These are phyloP conservation scores for Gymnocephalus cernua DNA, from an alignment of 2,113 vertebrate genomes.

Conservation along the genomic window DNA sequence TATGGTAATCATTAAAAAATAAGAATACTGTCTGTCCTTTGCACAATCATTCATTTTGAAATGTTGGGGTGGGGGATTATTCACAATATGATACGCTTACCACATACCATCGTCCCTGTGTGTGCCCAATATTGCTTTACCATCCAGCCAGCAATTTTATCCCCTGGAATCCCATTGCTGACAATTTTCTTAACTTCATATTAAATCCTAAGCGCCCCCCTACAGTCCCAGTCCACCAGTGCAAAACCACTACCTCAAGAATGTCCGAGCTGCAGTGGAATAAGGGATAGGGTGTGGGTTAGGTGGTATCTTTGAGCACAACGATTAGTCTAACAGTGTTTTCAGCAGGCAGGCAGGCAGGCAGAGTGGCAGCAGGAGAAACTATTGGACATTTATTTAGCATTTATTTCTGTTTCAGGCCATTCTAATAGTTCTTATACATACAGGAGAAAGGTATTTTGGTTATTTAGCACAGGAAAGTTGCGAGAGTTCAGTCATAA, in stretches of 20 bases:
- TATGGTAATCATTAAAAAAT: conserved; percentile 25
- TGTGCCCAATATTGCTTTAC: conserved; percentile 74
- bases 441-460: conserved; percentile 19
- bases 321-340: conserved; percentile 57
- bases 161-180: conserved; percentile 63
- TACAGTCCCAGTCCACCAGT: conserved; percentile 60
- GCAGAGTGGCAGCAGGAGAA: conserved; percentile 45
- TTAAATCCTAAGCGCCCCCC: conserved; percentile 66
- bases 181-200: conserved; percentile 71
- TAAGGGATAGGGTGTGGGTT: conserved; percentile 57
- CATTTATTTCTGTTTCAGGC: conserved; percentile 13
- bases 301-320: conserved; percentile 60
- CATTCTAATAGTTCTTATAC: conserved; percentile 25
- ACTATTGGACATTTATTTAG: conserved; percentile 32
- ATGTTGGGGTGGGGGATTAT: conserved; percentile 24
- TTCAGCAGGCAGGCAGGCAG: conserved; percentile 37
- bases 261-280: conserved; percentile 61
- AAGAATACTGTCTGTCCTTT: conserved; percentile 16
- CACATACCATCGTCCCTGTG: conserved; percentile 54
- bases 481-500: conserved; percentile 54
- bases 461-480: conserved; percentile 73
- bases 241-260: conserved; percentile 75
- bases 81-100: conserved; percentile 52
- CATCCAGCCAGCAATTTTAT: conserved; percentile 67
- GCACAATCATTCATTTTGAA: conserved; percentile 44